Evolutionary conservation across 37 sponge, comb jelly and placozoan species (phyloP).

Genomic region (Tethya wilhelma): DNA sequence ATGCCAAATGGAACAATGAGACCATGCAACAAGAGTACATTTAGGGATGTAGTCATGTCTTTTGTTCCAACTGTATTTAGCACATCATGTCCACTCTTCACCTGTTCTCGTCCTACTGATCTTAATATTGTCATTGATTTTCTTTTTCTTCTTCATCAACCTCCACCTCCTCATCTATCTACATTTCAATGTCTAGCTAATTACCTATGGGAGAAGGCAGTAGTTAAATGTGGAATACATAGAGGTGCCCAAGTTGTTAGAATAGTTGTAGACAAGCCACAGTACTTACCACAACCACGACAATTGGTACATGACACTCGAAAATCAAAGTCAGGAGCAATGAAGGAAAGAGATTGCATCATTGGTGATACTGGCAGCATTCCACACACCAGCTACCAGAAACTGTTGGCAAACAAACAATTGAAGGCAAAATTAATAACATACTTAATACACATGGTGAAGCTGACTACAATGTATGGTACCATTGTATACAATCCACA

Average conservation of each 20-base stretch:
- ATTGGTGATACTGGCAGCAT: neutral
- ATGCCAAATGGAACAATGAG: neutral
- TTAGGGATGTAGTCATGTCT: neutral
- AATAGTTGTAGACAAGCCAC: slow-evolving; percentile 21
- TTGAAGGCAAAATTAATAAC: neutral
- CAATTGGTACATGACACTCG: neutral
- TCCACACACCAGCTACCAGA: neutral
- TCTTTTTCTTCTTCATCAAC: no score
- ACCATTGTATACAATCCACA: neutral
- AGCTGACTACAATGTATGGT: slow-evolving; percentile 18
- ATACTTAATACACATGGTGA: slow-evolving; percentile 17
- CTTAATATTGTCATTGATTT: no score
- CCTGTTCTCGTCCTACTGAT: neutral
- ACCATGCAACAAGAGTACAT: slow-evolving; percentile 5
- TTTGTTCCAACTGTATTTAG: neutral
- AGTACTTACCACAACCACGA: slow-evolving; percentile 2
- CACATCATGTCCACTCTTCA: neutral
- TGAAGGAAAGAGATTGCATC: neutral
- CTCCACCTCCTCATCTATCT: neutral
- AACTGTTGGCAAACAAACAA: neutral
- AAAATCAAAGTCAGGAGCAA: neutral
- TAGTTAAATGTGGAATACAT: neutral
- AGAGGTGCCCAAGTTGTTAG: neutral
- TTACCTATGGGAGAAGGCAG: neutral
- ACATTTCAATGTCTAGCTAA: neutral